Percentiles rank a stretch among this genome's conserved stretches.
Conservation (phyloP, 2,797 vertebrate genomes). For the Melanotaenia pygmaea region DNA sequence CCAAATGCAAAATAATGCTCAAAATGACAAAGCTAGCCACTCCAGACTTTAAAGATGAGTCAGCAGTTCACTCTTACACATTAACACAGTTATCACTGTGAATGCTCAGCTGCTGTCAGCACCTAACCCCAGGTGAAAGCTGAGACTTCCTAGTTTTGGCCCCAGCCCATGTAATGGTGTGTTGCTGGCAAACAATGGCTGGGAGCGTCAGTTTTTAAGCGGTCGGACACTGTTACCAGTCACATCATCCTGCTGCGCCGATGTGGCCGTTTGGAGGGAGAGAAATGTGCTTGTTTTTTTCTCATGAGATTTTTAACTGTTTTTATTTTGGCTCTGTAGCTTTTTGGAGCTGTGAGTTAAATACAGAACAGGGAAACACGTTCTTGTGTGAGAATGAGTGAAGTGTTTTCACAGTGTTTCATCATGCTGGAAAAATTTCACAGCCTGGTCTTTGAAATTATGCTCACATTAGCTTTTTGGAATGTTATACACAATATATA, state of each 20-base stretch:
- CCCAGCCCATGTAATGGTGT: slow-evolving; percentile 41
- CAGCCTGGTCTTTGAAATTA: slow-evolving; percentile 29
- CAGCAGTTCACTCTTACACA: slow-evolving; percentile 38
- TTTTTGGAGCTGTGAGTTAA: slow-evolving; percentile 15
- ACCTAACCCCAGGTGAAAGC: slow-evolving; percentile 63
- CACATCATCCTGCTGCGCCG: slow-evolving; percentile 51
- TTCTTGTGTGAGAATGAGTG: slow-evolving; percentile 34
- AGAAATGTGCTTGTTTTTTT: slow-evolving; percentile 34
- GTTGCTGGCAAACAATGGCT: slow-evolving; percentile 55
- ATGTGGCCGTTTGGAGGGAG: slow-evolving; percentile 50
- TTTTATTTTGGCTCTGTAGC: slow-evolving; percentile 4
- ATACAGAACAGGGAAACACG: slow-evolving; percentile 12
- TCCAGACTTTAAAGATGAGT: slow-evolving; percentile 28
- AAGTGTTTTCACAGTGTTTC: slow-evolving; percentile 57
- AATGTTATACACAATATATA: slow-evolving; percentile 1
- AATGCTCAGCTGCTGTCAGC: slow-evolving; percentile 54
- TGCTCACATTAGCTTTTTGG: not conserved
- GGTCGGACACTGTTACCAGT: slow-evolving; percentile 52
- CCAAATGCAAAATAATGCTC: slow-evolving; percentile 7
- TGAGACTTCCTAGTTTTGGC: slow-evolving; percentile 46
- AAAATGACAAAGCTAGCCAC: slow-evolving; percentile 4
- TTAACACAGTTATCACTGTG: slow-evolving; percentile 33
- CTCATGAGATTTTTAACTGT: slow-evolving; percentile 16
- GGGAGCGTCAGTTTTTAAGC: slow-evolving; percentile 54
- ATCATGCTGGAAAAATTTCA: slow-evolving; percentile 42